Percentiles rank a stretch among this genome's conserved stretches.
Evolutionary conservation across 2,888 invertebrate genomes (phyloP).

Genomic region (Zonitis immaculata): DNA sequence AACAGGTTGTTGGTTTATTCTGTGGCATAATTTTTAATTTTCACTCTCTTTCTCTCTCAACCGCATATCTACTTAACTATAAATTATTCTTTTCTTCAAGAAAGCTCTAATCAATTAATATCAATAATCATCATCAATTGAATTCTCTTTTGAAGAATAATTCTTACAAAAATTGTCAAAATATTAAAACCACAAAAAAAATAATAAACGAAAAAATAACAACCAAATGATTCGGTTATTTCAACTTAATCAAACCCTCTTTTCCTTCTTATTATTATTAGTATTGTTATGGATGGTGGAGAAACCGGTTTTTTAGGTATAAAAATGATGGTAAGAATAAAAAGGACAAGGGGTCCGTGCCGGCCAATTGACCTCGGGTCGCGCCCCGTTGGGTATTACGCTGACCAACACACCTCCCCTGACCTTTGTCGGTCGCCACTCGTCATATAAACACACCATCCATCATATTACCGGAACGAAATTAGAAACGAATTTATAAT

Average conservation of each 20-base stretch:
- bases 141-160: too few species aligned
- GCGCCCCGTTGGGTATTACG: constrained; percentile 46
- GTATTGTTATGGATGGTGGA: constrained; percentile 2
- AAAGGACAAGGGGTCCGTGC: constrained; percentile 30
- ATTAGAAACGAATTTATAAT: constrained; percentile 46
- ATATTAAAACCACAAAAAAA: constrained; percentile 25
- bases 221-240: constrained; percentile 22
- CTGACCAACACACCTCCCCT: constrained; percentile 49
- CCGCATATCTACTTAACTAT: too few species aligned
- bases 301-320: constrained; percentile 33
- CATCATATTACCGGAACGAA: constrained; percentile 42
- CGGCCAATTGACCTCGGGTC: constrained; percentile 49
- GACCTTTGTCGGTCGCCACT: constrained; percentile 49
- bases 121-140: too few species aligned
- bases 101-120: too few species aligned
- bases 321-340: constrained; percentile 8
- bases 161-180: constrained; percentile 24
- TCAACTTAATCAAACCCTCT: constrained; percentile 36
- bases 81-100: neutral
- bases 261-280: constrained; percentile 19
- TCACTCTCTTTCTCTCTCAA: constrained; percentile 25
- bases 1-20: constrained; percentile 40
- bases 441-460: constrained; percentile 50
- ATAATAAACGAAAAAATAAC: constrained; percentile 22
- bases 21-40: constrained; percentile 42